A percentile compares a stretch with the other conserved stretches of the same genome.
Conservation (phyloP, 1,140 invertebrate genomes). For the Neodiprion lecontei region DNA sequence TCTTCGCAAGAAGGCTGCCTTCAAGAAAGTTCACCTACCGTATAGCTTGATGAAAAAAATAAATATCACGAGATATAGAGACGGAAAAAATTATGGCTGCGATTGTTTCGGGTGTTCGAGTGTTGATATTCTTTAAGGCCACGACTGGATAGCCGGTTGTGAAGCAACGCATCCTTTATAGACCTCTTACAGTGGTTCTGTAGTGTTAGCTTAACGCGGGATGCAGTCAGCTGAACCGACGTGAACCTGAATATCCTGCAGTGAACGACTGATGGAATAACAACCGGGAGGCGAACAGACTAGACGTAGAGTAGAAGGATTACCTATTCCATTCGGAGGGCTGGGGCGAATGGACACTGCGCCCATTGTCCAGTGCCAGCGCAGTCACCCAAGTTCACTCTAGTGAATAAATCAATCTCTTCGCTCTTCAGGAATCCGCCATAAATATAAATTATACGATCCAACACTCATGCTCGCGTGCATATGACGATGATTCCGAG, state of each 20-base stretch:
- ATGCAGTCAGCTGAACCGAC: conserved; percentile 4
- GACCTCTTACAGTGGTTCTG: background rate
- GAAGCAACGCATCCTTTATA: background rate
- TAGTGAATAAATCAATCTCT: conserved; percentile 6
- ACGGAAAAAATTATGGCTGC: no score
- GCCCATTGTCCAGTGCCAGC: conserved; percentile 1
- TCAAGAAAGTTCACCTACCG: background rate
- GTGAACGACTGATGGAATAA: background rate
- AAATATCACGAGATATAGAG: no score
- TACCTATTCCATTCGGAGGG: background rate
- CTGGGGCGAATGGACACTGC: background rate
- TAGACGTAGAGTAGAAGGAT: background rate
- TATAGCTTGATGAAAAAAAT: no score
- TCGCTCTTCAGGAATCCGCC: background rate
- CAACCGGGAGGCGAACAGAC: background rate
- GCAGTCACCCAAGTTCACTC: conserved; percentile 6
- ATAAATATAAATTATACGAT: background rate
- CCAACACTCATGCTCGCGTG: background rate
- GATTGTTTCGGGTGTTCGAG: no score
- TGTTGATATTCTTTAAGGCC: no score
- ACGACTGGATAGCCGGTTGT: no score
- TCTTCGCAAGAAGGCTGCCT: no score
- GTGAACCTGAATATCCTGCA: background rate
- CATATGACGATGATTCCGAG: background rate
- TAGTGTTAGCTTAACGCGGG: background rate